Conservation (phyloP, 1,140 invertebrate species). For the Theocolax elegans region DNA sequence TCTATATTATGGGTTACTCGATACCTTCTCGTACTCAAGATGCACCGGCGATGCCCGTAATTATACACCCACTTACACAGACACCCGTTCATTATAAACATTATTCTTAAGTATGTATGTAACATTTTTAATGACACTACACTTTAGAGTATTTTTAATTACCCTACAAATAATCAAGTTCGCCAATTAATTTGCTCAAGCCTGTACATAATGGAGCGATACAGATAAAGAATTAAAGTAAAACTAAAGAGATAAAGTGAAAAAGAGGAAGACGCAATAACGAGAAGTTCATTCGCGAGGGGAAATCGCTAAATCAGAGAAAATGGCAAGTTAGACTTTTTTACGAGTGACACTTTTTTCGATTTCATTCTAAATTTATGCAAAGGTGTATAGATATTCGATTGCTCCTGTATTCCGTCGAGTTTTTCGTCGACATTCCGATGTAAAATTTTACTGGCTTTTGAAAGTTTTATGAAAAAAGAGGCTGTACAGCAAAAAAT, state of each 20-base stretch:
- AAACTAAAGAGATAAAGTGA: background rate
- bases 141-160: too few relatives aligned
- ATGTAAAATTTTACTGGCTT: constrained; percentile 12
- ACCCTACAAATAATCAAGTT: too few relatives aligned
- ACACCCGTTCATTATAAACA: too few relatives aligned
- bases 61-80: too few relatives aligned
- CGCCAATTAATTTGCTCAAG: too few relatives aligned
- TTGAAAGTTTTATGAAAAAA: constrained; percentile 25
- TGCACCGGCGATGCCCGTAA: too few relatives aligned
- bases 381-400: background rate
- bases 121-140: too few relatives aligned
- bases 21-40: too few relatives aligned
- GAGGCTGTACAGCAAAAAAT: constrained; percentile 10
- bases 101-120: too few relatives aligned
- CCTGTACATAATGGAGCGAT: too few relatives aligned
- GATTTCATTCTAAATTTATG: constrained; percentile 10
- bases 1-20: too few relatives aligned
- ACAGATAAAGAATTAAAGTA: background rate
- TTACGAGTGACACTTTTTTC: background rate
- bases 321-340: background rate
- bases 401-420: constrained; percentile 10
- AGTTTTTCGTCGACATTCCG: constrained; percentile 41
- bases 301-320: background rate
- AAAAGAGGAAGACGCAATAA: background rate
- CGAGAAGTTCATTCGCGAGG: constrained; percentile 3